These are phyloP conservation scores for Ardeotis arabs DNA, from an alignment of 2,113 vertebrate species.

Conservation along the genomic window DNA sequence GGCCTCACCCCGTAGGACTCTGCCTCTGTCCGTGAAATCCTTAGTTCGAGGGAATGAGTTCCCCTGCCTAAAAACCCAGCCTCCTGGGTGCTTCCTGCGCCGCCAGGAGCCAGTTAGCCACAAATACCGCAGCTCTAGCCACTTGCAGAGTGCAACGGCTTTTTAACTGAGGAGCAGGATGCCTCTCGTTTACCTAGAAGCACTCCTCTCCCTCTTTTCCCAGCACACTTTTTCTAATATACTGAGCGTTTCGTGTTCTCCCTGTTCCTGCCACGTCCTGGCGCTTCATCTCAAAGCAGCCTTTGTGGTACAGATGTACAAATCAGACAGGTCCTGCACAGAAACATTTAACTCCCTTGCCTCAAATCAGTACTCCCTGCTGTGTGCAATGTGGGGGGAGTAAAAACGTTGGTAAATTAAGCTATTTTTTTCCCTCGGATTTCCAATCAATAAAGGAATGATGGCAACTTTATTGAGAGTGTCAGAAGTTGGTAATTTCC, in stretches of 20 bases:
- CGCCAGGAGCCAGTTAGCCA: not conserved
- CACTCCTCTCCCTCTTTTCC: not conserved
- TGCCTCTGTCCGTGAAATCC: not conserved
- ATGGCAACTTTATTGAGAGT: not conserved
- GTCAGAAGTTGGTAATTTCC: not conserved
- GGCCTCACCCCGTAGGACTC: not conserved
- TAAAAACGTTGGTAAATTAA: not conserved
- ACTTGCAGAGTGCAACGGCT: not conserved
- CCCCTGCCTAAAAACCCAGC: not conserved
- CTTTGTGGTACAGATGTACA: not conserved
- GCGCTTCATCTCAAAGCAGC: not conserved
- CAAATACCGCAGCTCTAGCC: not conserved
- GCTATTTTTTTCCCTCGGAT: not conserved
- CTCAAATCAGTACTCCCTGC: not conserved
- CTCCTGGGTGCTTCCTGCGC: not conserved
- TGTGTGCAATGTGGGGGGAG: not conserved
- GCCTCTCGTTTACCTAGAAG: not conserved
- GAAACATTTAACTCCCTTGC: not conserved
- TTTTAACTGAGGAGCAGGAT: not conserved
- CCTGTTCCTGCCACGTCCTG: rapidly evolving
- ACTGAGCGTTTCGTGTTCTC: not conserved
- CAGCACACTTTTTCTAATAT: not conserved
- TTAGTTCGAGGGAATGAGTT: not conserved
- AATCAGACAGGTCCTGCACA: not conserved
- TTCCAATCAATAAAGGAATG: conserved; percentile 31